phyloP scores from a whole-genome alignment of 2,797 vertebrate species.

The Lophius americanus region DNA sequence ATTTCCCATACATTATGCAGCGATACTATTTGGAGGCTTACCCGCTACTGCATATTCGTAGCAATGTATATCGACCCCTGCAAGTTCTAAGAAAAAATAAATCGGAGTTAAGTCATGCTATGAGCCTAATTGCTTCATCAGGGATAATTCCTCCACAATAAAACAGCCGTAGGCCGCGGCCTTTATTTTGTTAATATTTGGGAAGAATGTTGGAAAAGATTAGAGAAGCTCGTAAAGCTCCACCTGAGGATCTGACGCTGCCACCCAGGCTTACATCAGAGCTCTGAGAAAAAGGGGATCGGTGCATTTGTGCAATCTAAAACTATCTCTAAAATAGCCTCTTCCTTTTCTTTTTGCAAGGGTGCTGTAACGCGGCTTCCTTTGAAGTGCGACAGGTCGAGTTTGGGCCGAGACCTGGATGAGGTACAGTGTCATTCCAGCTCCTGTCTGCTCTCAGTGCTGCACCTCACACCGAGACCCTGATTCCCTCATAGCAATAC shows the following conservation, averaged over 20 bases:
- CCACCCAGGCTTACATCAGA: conserved; percentile 52
- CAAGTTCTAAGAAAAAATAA: conserved; percentile 61
- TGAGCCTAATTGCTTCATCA: conserved; percentile 76
- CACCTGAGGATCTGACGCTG: conserved; percentile 58
- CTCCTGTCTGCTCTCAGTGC: conserved; percentile 57
- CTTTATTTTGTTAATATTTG: conserved; percentile 33
- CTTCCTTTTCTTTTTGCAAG: conserved; percentile 81
- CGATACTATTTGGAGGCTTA: conserved; percentile 65
- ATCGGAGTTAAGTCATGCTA: conserved; percentile 70
- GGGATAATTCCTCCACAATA: conserved; percentile 69
- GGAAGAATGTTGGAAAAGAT: conserved; percentile 61
- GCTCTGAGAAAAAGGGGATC: conserved; percentile 1
- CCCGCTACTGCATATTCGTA: conserved; percentile 61
- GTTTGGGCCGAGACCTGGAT: conserved; percentile 86
- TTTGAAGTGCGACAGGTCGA: conserved; percentile 92
- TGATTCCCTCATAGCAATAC: not conserved
- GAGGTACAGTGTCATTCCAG: conserved; percentile 74
- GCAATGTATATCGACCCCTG: conserved; percentile 73
- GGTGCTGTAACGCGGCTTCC: conserved; percentile 83
- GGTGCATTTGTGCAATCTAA: conserved; percentile 42
- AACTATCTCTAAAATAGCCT: conserved; percentile 64
- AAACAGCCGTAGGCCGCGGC: conserved; percentile 66
- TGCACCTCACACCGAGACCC: conserved; percentile 39
- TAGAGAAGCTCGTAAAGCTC: conserved; percentile 60
- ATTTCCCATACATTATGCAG: conserved; percentile 55